A percentile compares a stretch with the other conserved stretches of the same genome.
phyloP scores from a whole-genome alignment of 2,888 invertebrate genomes.

The Elysia crispata region DNA sequence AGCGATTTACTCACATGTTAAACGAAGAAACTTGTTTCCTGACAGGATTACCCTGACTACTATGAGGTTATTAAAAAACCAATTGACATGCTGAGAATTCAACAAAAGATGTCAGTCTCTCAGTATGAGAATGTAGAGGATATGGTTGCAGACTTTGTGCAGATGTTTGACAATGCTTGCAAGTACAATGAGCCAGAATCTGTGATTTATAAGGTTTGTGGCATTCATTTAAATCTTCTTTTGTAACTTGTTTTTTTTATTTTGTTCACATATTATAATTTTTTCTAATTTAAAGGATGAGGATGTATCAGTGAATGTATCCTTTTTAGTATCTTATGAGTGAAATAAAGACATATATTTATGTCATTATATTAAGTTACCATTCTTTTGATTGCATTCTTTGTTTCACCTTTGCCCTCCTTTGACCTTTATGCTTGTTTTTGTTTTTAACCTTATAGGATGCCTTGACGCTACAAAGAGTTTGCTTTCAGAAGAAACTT shows the following conservation, averaged over 20 bases:
- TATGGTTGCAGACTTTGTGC: slow-evolving; percentile 92
- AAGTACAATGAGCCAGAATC: slow-evolving; percentile 97
- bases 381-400: neutral
- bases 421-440: neutral
- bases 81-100: slow-evolving; percentile 95
- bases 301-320: too few relatives aligned
- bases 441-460: slow-evolving; percentile 80
- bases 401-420: neutral
- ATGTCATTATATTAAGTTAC: too few relatives aligned
- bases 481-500: slow-evolving; percentile 93
- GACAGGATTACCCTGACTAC: slow-evolving; percentile 93
- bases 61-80: slow-evolving; percentile 96
- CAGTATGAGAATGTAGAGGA: slow-evolving; percentile 89
- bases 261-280: too few relatives aligned
- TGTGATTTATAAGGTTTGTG: slow-evolving; percentile 89
- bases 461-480: slow-evolving; percentile 92
- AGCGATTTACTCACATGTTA: too few relatives aligned
- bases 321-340: too few relatives aligned
- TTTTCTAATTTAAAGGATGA: too few relatives aligned
- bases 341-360: too few relatives aligned
- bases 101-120: slow-evolving; percentile 90
- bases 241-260: too few relatives aligned
- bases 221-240: too few relatives aligned
- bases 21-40: too few relatives aligned
- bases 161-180: slow-evolving; percentile 97